These are phyloP conservation scores for Campoletis sonorensis DNA, from an alignment of 1,140 invertebrate genomes.

Conservation along the genomic window DNA sequence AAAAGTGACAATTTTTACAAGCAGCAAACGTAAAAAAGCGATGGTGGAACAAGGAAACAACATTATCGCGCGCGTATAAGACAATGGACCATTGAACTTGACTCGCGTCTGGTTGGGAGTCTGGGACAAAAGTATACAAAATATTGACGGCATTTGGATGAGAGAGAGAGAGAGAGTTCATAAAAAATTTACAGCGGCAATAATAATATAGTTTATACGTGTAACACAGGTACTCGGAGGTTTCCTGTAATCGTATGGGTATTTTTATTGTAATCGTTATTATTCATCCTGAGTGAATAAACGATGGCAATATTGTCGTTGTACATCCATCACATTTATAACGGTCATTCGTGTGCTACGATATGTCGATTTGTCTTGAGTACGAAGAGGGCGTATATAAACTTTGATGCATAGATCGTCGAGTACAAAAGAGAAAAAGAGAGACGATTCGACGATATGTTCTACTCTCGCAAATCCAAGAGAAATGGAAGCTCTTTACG, in stretches of 20 bases:
- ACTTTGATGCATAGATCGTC: constrained; percentile 9
- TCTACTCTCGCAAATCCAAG: neutral
- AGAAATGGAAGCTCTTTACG: constrained; percentile 13
- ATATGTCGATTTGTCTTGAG: constrained; percentile 51
- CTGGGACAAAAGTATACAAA: neutral
- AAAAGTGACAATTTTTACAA: neutral
- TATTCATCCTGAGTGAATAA: constrained; percentile 52
- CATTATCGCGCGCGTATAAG: constrained; percentile 28
- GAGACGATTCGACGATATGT: neutral
- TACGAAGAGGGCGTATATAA: constrained; percentile 14
- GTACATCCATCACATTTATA: constrained; percentile 59
- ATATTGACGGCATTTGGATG: constrained; percentile 13
- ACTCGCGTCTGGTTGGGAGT: constrained; percentile 25
- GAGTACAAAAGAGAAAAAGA: neutral
- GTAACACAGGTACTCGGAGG: constrained; percentile 1
- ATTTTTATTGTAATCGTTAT: constrained; percentile 38
- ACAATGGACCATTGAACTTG: constrained; percentile 43
- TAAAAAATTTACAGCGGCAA: neutral
- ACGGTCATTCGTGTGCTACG: constrained; percentile 42
- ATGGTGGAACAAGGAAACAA: constrained; percentile 31
- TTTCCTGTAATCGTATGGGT: constrained; percentile 32
- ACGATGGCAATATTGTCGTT: constrained; percentile 54
- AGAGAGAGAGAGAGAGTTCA: constrained; percentile 52
- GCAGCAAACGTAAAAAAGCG: constrained; percentile 34
- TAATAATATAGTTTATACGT: neutral